Evolutionary conservation across 2,113 vertebrate genomes (phyloP).

Genomic region (Chlorodrepanis virens): DNA sequence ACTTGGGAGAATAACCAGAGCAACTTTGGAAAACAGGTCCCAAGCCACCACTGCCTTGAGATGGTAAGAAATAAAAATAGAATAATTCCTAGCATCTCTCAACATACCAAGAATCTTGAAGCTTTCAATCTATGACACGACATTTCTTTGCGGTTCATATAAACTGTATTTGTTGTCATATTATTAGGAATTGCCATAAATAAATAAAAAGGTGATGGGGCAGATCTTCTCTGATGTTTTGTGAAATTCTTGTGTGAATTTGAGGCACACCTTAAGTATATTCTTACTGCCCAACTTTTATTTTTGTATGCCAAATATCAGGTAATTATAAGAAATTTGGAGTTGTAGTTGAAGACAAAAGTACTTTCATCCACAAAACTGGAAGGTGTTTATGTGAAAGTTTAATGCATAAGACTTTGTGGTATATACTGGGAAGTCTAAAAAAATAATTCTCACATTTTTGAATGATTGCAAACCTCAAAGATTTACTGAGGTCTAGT

Average conservation of each 20-base stretch:
- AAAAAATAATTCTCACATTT: not conserved
- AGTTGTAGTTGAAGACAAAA: not conserved
- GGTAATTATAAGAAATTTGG: not conserved
- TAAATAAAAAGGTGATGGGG: not conserved
- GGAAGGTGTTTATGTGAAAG: not conserved
- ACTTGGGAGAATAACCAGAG: not conserved
- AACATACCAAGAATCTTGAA: not conserved
- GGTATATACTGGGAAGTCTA: not conserved
- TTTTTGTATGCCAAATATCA: not conserved
- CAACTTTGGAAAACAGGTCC: not conserved
- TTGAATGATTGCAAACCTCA: not conserved
- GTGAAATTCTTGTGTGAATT: accelerated
- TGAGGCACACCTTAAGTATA: not conserved
- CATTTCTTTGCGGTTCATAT: not conserved
- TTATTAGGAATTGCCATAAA: not conserved
- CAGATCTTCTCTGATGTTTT: not conserved
- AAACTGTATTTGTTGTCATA: not conserved
- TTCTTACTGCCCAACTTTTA: not conserved
- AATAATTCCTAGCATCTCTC: not conserved
- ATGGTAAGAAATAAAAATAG: not conserved
- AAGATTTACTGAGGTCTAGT: not conserved
- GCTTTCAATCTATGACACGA: not conserved
- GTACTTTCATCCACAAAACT: not conserved
- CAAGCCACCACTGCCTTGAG: not conserved
- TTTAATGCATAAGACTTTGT: not conserved